Evolutionary conservation across 2,888 invertebrate genomes (phyloP).

Genomic region (Frankliniella fusca): DNA sequence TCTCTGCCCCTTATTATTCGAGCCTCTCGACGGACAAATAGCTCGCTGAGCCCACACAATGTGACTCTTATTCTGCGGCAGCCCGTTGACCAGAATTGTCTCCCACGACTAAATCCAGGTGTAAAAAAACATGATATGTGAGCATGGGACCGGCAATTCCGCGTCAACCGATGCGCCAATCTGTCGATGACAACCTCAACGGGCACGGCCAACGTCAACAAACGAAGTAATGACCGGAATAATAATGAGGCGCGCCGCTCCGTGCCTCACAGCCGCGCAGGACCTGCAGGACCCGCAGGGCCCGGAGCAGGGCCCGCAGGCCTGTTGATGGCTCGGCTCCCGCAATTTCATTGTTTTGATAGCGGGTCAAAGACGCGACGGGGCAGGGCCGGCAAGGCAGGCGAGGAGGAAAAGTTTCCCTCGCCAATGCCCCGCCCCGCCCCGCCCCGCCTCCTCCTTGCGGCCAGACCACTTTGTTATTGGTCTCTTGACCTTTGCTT

Average conservation of each 20-base stretch:
- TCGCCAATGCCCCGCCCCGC: not conserved
- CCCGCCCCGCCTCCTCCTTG: not conserved
- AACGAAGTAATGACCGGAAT: not conserved
- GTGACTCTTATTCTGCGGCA: no score
- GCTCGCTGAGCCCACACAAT: no score
- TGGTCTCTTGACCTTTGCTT: no score
- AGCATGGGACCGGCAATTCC: not conserved
- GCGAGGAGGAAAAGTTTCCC: conserved; percentile 13
- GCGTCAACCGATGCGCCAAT: no score
- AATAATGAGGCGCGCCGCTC: not conserved
- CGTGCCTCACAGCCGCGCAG: not conserved
- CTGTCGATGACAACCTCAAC: no score
- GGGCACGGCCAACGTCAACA: not conserved
- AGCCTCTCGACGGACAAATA: no score
- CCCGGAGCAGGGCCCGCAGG: no score
- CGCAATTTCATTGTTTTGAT: conserved; percentile 23
- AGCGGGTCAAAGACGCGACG: not conserved
- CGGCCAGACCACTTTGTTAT: not conserved
- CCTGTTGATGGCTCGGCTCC: not conserved
- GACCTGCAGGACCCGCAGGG: not conserved
- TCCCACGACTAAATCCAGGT: not conserved
- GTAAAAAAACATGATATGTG: not conserved
- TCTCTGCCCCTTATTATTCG: no score
- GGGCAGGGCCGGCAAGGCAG: not conserved
- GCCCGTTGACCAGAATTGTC: no score